A percentile compares a stretch with the other conserved stretches of the same genome.
Evolutionary conservation across 2,888 invertebrate species (phyloP).

Genomic region (Phyllotreta striolata): DNA sequence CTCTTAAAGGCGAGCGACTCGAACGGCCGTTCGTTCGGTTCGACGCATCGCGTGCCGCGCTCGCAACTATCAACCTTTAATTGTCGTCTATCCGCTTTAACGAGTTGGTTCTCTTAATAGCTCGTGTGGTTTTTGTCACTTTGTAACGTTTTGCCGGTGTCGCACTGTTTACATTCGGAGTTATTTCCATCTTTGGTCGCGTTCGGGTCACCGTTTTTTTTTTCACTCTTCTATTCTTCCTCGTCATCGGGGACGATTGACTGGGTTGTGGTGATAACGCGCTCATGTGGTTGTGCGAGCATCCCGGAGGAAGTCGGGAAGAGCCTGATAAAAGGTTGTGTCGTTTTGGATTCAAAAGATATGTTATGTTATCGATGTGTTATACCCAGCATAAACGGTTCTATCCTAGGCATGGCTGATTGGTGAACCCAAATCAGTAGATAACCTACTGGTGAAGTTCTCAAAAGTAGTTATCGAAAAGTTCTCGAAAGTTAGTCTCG

Average conservation of each 20-base stretch:
- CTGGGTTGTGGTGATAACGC: too few relatives aligned
- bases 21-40: conserved; percentile 19
- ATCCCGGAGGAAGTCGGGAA: too few relatives aligned
- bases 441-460: too few relatives aligned
- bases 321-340: too few relatives aligned
- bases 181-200: conserved; percentile 36
- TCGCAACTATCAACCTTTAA: conserved; percentile 49
- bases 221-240: background rate
- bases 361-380: too few relatives aligned
- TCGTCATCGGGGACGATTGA: background rate
- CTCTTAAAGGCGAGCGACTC: conserved; percentile 36
- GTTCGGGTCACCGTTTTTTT: conserved; percentile 12
- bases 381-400: too few relatives aligned
- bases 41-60: conserved; percentile 45
- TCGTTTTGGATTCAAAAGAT: too few relatives aligned
- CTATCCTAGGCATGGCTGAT: too few relatives aligned
- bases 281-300: too few relatives aligned
- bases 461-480: too few relatives aligned
- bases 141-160: conserved; percentile 45
- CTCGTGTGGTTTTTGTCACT: conserved; percentile 54
- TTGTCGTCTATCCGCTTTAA: conserved; percentile 50
- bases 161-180: conserved; percentile 43
- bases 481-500: too few relatives aligned
- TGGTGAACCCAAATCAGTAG: too few relatives aligned
- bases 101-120: conserved; percentile 48